Conservation (phyloP, 1,140 invertebrate species). For the Venturia canescens region DNA sequence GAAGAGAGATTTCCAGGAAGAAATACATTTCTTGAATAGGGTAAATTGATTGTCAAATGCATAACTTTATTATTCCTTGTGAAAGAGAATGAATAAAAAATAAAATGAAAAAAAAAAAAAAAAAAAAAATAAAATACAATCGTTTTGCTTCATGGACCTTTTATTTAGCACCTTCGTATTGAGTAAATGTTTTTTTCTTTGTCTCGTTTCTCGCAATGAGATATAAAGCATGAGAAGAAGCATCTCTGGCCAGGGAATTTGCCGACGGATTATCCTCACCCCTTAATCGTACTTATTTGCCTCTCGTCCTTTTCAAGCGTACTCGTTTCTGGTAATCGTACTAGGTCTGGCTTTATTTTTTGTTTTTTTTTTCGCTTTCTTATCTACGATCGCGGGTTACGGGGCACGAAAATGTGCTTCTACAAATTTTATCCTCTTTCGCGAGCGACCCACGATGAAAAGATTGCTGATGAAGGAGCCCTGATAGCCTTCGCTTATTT, state of each 20-base stretch:
- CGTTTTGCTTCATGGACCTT: not conserved
- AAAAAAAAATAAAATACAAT: too few species aligned
- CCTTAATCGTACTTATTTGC: constrained; percentile 11
- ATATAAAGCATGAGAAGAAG: not conserved
- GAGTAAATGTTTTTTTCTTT: not conserved
- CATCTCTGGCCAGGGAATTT: not conserved
- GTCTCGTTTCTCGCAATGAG: not conserved
- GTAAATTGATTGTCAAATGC: not conserved
- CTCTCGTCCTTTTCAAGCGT: constrained; percentile 9
- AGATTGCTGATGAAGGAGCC: not conserved
- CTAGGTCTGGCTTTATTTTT: not conserved
- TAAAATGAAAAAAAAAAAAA: too few species aligned
- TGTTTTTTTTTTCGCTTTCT: not conserved
- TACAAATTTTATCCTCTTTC: constrained; percentile 12
- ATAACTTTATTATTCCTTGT: not conserved
- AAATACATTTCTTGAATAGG: not conserved
- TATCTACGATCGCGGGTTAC: constrained; percentile 1
- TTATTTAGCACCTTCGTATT: not conserved
- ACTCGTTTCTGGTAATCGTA: constrained; percentile 12
- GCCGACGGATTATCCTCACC: not conserved
- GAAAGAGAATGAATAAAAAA: too few species aligned
- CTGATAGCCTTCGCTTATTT: not conserved
- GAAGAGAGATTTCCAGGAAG: not conserved
- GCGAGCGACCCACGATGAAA: not conserved
- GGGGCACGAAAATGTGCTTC: constrained; percentile 7